Conservation (phyloP, 2,113 vertebrate species). For the Passer domesticus region DNA sequence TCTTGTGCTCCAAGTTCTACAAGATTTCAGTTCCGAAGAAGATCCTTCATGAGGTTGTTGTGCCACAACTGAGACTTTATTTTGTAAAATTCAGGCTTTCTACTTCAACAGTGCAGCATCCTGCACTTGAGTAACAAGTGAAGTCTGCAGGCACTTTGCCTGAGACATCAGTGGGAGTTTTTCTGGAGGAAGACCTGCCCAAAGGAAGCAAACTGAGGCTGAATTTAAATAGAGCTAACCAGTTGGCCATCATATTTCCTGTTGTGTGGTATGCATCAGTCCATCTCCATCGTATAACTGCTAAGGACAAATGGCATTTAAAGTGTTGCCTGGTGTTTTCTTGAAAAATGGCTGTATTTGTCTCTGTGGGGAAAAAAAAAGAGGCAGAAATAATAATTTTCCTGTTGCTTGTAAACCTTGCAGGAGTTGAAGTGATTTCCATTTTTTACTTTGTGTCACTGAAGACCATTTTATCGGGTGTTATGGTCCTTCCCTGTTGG, state of each 20-base stretch:
- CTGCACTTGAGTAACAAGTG: neutral
- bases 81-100: neutral
- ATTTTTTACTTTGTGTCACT: constrained; percentile 3
- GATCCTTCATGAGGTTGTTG: neutral
- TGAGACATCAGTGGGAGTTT: neutral
- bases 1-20: neutral
- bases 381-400: neutral
- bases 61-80: neutral
- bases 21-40: neutral
- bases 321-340: constrained; percentile 46
- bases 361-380: neutral
- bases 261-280: constrained; percentile 4
- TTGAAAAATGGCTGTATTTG: constrained; percentile 38
- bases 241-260: constrained; percentile 2
- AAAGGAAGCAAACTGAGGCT: neutral
- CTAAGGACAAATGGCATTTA: constrained; percentile 51
- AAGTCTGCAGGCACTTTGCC: neutral
- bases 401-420: constrained; percentile 15
- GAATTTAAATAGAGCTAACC: constrained; percentile 37
- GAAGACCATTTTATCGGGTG: constrained; percentile 49
- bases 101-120: neutral
- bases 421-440: constrained; percentile 11
- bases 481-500: constrained; percentile 14
- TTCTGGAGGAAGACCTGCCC: neutral
- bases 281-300: constrained; percentile 1